Base-by-base conservation (phyloP, 1,140 invertebrate species). In the Brachionus plicatilis region DNA sequence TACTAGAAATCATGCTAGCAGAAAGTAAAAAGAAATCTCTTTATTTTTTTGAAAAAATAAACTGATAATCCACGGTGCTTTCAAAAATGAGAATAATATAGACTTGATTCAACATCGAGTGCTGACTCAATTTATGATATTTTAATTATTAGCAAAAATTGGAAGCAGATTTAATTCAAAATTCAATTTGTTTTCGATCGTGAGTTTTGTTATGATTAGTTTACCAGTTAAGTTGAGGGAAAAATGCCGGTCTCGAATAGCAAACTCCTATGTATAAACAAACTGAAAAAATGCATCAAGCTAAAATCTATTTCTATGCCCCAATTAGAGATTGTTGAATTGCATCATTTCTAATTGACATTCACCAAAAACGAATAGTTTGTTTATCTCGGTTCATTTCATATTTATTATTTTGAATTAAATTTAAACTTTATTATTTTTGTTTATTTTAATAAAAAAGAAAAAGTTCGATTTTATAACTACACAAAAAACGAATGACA, bases 301-400 rank as follows among this genome's bases (percentile, higher is more conserved):
- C 53, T 20, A 20, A 27, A 60, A 24, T 60, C 17, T 27, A 60
- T 60, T 60, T 17, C n/a, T 20, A 60, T 60, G 53, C 53, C 24
- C 66, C 17, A 68, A 68, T 68, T 68, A 68, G 33, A 68, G 27
- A 68, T 68, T 33, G 33, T 33, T 33, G 27, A 14, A 68, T 68
- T 68, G 66, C 66, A 68, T 68, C 66, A 68, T 68, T 68, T 68
- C 66, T 68, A 68, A 33, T 68, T 68, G 66, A 68, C 66, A 68
- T 68, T 68, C 66, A 68, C 12, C 66, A 68, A 68, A 41, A 33
- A 41, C 66, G 27, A 33, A 33, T 68, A 33, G 66, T 68, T 68
- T 68, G 66, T 68, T 33, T 68, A 33, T 68, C 12, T 68, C 27
- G 66, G 66, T 68, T 68, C 27, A 68, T 68, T 68, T 68, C 20